A percentile compares a stretch with the other conserved stretches of the same genome.
phyloP scores from a whole-genome alignment of 2,888 invertebrate genomes.

The Dasypolia templi region DNA sequence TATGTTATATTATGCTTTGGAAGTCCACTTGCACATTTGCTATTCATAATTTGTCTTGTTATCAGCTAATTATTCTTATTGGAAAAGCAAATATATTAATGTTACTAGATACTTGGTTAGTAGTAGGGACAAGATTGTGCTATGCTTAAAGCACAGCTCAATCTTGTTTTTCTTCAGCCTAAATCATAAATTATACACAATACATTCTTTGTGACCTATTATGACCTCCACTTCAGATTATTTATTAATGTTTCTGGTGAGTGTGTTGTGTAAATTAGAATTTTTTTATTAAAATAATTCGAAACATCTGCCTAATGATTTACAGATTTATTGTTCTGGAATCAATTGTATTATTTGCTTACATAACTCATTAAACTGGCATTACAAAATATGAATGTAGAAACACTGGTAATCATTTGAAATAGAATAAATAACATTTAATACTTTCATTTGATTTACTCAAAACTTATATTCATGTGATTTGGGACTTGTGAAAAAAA shows the following conservation, averaged over 20 bases:
- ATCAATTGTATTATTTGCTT: neutral
- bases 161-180: neutral
- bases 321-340: conserved; percentile 21
- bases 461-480: neutral
- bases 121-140: conserved; percentile 3
- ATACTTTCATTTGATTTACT: neutral
- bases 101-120: neutral
- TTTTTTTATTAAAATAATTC: neutral
- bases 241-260: conserved; percentile 26
- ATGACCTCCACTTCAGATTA: conserved; percentile 64
- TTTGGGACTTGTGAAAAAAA: no score
- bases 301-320: neutral
- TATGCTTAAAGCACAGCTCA: no score
- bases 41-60: conserved; percentile 26
- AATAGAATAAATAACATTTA: neutral
- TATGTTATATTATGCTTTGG: conserved; percentile 21
- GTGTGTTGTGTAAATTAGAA: conserved; percentile 12
- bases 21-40: conserved; percentile 24
- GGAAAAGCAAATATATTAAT: conserved; percentile 20
- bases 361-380: neutral
- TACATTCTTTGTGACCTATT: conserved; percentile 63
- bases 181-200: conserved; percentile 1
- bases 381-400: conserved; percentile 6
- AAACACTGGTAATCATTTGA: conserved; percentile 4
- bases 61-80: conserved; percentile 16